Evolutionary conservation across 2,888 invertebrate species (phyloP), one percentile per base, ranked within the genome.

Genomic region (Pandemis corylana): DNA sequence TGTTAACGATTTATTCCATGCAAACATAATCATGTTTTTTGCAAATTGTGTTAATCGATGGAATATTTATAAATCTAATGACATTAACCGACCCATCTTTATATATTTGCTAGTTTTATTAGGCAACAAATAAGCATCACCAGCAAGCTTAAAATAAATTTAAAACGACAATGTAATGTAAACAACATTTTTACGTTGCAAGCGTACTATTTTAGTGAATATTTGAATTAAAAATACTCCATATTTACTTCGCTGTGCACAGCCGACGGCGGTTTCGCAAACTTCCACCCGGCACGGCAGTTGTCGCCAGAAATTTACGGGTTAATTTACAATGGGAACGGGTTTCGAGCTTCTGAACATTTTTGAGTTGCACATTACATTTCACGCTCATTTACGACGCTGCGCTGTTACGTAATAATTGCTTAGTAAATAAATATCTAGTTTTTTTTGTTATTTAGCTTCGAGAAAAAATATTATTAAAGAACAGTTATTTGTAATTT

Each of bases 271-370:
- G 90, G 92, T 92, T 90, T 89, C 84, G 81, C 87, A 90, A 94
- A 94, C 86, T 94, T 94, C 79, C 74, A 49, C 89, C 82, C 87
- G 86, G 88, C 90, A 90, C 90, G 89, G 91, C 91, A 90, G 88
- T 93, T 93, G 93, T 93, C 92, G 91, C 90, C 83, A 83, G 85
- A 92, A 94, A 94, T 94, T 93, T 94, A 94, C 93, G 92, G 91
- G 90, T 93, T 93, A 93, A 94, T 94, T 93, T 94, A 92, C 92
- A 93, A 90, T 92, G 87, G 89, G 85, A 87, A 83, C 81, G 84
- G 86, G 89, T 87, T 89, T 88, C 88, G 89, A 89, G 90, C 86
- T 87, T 85, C 85, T 86, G 86, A 84, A 86, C 76, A 89, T 90
- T 91, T 91, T 92, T 88, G 89, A 89, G 88, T 89, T 90, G 81